phyloP scores from a whole-genome alignment of 2,888 invertebrate species.

The Leucoma salicis region DNA sequence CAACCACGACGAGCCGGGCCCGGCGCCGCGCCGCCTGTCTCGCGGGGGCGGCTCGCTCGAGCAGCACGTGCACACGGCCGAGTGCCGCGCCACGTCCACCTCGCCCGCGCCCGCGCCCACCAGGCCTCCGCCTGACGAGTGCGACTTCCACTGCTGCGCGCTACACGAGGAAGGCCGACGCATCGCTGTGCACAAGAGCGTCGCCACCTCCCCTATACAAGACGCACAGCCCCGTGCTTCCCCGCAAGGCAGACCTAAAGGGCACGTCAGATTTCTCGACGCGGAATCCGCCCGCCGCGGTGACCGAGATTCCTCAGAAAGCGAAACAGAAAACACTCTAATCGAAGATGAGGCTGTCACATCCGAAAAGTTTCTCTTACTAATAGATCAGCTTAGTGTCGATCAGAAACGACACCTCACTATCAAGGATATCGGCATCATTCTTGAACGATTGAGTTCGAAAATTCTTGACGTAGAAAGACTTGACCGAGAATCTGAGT shows the following conservation, averaged over 20 bases:
- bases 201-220: conserved; percentile 96
- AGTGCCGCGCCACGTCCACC: conserved; percentile 86
- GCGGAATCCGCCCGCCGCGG: conserved; percentile 84
- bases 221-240: conserved; percentile 86
- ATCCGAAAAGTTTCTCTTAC: conserved; percentile 94
- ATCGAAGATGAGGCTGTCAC: conserved; percentile 95
- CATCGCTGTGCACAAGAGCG: conserved; percentile 95
- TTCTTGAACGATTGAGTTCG: conserved; percentile 94
- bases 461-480: conserved; percentile 97
- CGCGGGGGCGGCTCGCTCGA: conserved; percentile 85
- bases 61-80: conserved; percentile 91
- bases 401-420: conserved; percentile 95
- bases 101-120: conserved; percentile 82
- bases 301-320: conserved; percentile 94
- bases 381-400: conserved; percentile 95
- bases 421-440: conserved; percentile 97
- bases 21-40: conserved; percentile 87
- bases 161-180: conserved; percentile 96
- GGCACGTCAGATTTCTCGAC: conserved; percentile 93
- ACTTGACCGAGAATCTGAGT: conserved; percentile 94
- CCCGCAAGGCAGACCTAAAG: conserved; percentile 86
- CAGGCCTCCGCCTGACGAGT: conserved; percentile 88
- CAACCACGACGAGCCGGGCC: conserved; percentile 94
- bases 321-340: conserved; percentile 96
- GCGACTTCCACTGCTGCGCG: conserved; percentile 98